phyloP scores from a whole-genome alignment of 2,113 vertebrate species.

The Bubo bubo region DNA sequence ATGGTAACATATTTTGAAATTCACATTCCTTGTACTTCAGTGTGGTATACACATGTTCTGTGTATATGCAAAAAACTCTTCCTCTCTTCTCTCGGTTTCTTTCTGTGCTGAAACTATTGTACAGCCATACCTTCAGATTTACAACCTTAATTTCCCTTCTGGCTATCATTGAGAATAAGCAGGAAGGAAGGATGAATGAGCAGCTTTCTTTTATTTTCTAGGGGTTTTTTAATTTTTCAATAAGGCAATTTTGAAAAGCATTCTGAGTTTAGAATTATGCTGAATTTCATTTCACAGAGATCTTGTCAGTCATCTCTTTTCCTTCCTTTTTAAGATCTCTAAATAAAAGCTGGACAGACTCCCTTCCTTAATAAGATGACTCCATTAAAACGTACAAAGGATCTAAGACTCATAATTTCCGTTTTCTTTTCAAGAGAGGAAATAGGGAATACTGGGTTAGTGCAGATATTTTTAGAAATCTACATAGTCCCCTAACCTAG shows the following conservation, averaged over 20 bases:
- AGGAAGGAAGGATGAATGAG: not conserved
- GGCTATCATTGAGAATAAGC: not conserved
- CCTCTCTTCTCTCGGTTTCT: not conserved
- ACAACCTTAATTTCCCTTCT: slow-evolving; percentile 43
- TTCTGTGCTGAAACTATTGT: not conserved
- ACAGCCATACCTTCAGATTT: slow-evolving; percentile 36
- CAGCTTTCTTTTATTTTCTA: slow-evolving; percentile 7
- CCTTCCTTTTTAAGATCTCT: not conserved
- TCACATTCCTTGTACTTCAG: not conserved
- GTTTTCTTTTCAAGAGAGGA: not conserved
- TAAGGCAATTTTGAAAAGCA: not conserved
- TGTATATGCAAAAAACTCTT: not conserved
- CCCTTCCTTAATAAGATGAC: not conserved
- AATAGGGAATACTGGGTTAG: not conserved
- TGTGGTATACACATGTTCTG: not conserved
- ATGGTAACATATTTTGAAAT: not conserved
- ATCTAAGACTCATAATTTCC: not conserved
- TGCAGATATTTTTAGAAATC: not conserved
- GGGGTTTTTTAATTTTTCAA: not conserved
- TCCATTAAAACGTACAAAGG: not conserved
- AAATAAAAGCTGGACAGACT: not conserved
- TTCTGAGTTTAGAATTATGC: not conserved
- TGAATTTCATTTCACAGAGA: not conserved
- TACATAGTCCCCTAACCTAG: not conserved
- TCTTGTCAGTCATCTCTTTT: not conserved